A percentile compares a stretch with the other conserved stretches of the same genome.
phyloP scores from a whole-genome alignment of 2,888 invertebrate genomes.

The Adela reaumurella region DNA sequence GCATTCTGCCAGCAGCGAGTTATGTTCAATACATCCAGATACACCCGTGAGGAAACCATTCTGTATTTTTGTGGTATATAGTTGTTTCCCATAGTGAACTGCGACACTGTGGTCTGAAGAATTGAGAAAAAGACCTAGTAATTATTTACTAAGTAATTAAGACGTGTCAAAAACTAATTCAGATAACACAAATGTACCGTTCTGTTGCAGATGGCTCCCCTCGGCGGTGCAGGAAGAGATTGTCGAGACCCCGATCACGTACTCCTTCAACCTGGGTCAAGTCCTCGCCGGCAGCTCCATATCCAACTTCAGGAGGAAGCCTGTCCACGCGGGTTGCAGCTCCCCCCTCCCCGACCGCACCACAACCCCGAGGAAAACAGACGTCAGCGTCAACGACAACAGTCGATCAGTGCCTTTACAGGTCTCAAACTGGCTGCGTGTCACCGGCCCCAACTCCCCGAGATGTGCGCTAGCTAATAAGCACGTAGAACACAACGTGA shows the following conservation, averaged over 20 bases:
- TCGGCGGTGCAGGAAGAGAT: slow-evolving; percentile 15
- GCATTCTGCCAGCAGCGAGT: too few species aligned
- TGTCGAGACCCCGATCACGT: slow-evolving; percentile 11
- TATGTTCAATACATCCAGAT: too few species aligned
- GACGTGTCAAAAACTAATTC: background rate
- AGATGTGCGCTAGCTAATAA: slow-evolving; percentile 32
- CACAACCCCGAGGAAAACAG: slow-evolving; percentile 4
- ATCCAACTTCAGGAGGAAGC: slow-evolving; percentile 4
- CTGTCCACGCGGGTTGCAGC: slow-evolving; percentile 14
- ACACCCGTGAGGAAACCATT: too few species aligned
- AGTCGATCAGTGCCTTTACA: slow-evolving; percentile 15
- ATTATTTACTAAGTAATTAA: too few species aligned
- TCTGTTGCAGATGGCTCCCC: slow-evolving; percentile 21
- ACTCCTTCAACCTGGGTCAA: slow-evolving; percentile 9
- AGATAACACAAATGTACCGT: background rate
- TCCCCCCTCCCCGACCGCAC: slow-evolving; percentile 27
- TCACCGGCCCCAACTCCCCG: slow-evolving; percentile 60
- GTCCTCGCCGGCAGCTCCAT: slow-evolving; percentile 7
- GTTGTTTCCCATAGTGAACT: too few species aligned
- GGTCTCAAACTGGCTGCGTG: slow-evolving; percentile 54
- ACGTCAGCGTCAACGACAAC: background rate
- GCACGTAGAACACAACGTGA: slow-evolving; percentile 36
- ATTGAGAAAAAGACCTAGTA: too few species aligned
- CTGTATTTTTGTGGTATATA: too few species aligned
- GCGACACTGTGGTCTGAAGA: too few species aligned